Evolutionary conservation across 2,113 vertebrate genomes (phyloP), one percentile per base, ranked within the genome.

Genomic region (Xiphophorus maculatus): DNA sequence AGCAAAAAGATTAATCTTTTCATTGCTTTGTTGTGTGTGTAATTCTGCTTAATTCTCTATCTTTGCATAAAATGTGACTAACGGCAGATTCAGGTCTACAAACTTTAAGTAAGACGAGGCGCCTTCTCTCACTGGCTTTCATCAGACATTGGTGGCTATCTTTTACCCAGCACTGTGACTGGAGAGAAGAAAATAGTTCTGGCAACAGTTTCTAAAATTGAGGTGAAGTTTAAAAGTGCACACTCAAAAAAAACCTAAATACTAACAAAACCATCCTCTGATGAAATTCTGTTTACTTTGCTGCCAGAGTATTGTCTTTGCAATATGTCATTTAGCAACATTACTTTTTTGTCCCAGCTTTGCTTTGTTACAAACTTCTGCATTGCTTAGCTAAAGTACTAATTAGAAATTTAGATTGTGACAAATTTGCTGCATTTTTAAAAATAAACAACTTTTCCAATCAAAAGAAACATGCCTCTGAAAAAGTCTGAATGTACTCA

Each of bases 401-500:
- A 54, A 54, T 54, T 10, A n/a, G 19, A n/a, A 3, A 58, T 10
- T 54, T 54, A 19, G 6, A 54, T 25, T 54, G 22, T 19, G 48
- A 58, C 10, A 58, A 22, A 58, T 58, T 6, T 54, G 19, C 17
- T 58, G 51, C 51, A 28, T n/a, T n/a, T n/a, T n/a, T n/a, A n/a
- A n/a, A n/a, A n/a, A n/a, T n/a, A n/a, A 28, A 28, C 28, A 28
- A 28, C 25, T 25, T 25, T n/a, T 25, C 25, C 1, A 7, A 58
- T 0, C 22, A 58, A 58, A 42, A 58, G 5, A 58, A 58, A n/a
- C 7, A 9, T 3, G 9, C 25, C 8, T 58, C 17, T 58, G 2
- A 58, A 51, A 25, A 58, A 58, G 22, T 58, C 51, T 25, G 5
- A 58, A n/a, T 19, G 8, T 80, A 96, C 96, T 96, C 86, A 97